Base-by-base conservation (phyloP, 1,140 invertebrate species). In the Brachionus rubens region DNA sequence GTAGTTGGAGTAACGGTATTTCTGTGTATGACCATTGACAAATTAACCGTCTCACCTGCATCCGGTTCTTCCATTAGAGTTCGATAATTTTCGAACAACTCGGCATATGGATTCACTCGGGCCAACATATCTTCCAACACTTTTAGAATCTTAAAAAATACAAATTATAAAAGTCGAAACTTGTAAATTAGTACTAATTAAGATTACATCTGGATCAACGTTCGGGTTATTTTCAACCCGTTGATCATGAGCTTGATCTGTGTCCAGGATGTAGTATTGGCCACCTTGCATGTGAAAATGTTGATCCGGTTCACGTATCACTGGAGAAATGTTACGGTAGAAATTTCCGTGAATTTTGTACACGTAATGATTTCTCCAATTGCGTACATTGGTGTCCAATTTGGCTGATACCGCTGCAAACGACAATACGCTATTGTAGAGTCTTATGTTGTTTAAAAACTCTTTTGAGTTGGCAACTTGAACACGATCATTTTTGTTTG, bases 261-360 rank as follows among this genome's bases (percentile, higher is more conserved):
- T 56, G 30, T 56, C 52, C 28, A 56, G 24, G 14, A 30, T 56
- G 30, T 56, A 33, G 26, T 56, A 56, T n/a, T 56, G 52, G 30
- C 52, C 52, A 26, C 52, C 26, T n/a, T 56, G 52, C 26, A 56
- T 56, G 14, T 56, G 52, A 56, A 56, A 56, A 30, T 56, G 28
- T 33, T 56, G 52, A 28, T 30, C 10, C 6, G 16, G 3, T 24
- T 16, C 3, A 2, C 1, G 19, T 2, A 21, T 2, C 9, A 10
- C 48, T 1, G 48, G 48, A 21, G 48, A n/a, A 3, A 52, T 10
- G 3, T 24, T 1, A 21, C 10, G 48, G 19, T 52, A 52, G 1
- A 52, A 21, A 3, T 19, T 16, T 19, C 48, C 48, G 10, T 52
- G 48, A 52, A 52, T 52, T 52, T 52, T 52, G 19, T 52, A 52